Evolutionary conservation across 2,888 invertebrate genomes (phyloP).

Genomic region (Oscheius sp.): DNA sequence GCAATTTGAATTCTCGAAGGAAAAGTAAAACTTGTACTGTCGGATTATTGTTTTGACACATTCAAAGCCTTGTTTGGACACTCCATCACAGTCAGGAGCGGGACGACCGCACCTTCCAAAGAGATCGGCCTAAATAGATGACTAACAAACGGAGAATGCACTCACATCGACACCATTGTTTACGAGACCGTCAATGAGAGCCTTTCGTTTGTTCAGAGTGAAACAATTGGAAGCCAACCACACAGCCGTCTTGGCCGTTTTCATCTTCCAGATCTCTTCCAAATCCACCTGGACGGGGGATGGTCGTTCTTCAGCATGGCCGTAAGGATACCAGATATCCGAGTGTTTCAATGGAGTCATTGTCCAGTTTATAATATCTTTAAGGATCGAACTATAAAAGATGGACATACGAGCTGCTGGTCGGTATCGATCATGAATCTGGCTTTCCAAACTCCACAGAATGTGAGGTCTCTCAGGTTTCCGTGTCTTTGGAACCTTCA

Average conservation of each 20-base stretch:
- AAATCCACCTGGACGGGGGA: neutral
- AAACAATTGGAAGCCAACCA: constrained; percentile 51
- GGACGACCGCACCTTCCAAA: constrained; percentile 37
- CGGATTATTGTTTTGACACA: constrained; percentile 35
- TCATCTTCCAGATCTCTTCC: constrained; percentile 25
- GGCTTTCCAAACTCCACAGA: constrained; percentile 52
- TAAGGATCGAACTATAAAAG: neutral
- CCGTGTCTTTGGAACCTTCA: constrained; percentile 13
- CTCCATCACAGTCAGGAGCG: constrained; percentile 36
- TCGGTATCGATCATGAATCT: constrained; percentile 43
- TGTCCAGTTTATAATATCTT: constrained; percentile 55
- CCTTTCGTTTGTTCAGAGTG: constrained; percentile 34
- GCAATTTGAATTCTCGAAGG: constrained; percentile 28
- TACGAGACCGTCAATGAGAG: constrained; percentile 34
- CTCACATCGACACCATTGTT: constrained; percentile 7
- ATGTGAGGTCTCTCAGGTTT: constrained; percentile 40
- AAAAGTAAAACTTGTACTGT: constrained; percentile 28
- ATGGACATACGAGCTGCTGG: constrained; percentile 42
- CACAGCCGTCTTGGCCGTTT: constrained; percentile 32
- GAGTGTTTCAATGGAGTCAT: constrained; percentile 52
- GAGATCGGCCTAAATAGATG: constrained; percentile 28
- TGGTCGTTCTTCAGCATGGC: constrained; percentile 34
- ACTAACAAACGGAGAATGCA: neutral
- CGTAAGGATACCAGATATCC: constrained; percentile 51
- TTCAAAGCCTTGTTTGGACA: constrained; percentile 30